phyloP scores from a whole-genome alignment of 2,113 vertebrate genomes.

The Onychostoma macrolepis region DNA sequence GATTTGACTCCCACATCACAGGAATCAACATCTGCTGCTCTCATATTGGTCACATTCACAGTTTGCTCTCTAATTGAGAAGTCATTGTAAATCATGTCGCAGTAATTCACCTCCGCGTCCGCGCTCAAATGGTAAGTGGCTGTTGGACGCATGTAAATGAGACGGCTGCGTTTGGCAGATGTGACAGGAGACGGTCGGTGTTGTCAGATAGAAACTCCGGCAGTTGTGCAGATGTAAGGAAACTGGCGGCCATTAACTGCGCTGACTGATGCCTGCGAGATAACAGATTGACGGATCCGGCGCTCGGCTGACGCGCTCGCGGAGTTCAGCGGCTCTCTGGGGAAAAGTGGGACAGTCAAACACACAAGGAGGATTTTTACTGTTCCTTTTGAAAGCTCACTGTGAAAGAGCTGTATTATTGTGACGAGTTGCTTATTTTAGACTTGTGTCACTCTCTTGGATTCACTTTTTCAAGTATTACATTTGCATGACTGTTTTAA shows the following conservation, averaged over 20 bases:
- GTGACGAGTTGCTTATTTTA: neutral
- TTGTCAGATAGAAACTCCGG: slow-evolving; percentile 8
- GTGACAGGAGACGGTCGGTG: slow-evolving; percentile 23
- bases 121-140: neutral
- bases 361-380: neutral
- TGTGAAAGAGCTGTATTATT: neutral
- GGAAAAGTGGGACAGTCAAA: slow-evolving; percentile 4
- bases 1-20: slow-evolving; percentile 19
- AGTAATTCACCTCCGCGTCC: neutral
- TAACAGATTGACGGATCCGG: slow-evolving; percentile 29
- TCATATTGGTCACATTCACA: slow-evolving; percentile 13
- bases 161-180: slow-evolving; percentile 16
- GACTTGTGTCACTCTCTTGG: neutral
- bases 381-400: neutral
- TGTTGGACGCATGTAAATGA: slow-evolving; percentile 16
- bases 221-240: neutral
- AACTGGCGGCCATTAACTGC: slow-evolving; percentile 12
- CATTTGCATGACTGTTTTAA: neutral
- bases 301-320: neutral
- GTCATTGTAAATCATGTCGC: slow-evolving; percentile 8
- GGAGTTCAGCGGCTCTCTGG: neutral
- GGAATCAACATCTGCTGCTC: slow-evolving; percentile 45
- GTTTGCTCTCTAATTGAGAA: slow-evolving; percentile 37
- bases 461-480: neutral
- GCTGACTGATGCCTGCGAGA: slow-evolving; percentile 35